Percentiles rank a stretch among this genome's conserved stretches.
Evolutionary conservation across 2,888 invertebrate species (phyloP).

Genomic region (Andrena chrysosceles): DNA sequence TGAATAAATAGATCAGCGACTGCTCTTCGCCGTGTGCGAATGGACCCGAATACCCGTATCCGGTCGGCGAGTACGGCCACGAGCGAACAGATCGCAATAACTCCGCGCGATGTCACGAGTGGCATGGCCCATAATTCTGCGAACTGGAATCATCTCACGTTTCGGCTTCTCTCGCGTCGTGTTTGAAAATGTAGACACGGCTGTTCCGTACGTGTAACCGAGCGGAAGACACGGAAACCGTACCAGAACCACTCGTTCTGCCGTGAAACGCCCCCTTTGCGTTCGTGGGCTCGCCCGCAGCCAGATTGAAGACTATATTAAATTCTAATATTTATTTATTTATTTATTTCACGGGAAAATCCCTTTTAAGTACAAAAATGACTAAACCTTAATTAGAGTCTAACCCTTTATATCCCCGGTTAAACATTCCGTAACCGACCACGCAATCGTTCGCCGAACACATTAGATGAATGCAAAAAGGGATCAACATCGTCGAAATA

Average conservation of each 20-base stretch:
- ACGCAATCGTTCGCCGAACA: too few species aligned
- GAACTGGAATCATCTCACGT: slow-evolving; percentile 56
- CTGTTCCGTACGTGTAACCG: slow-evolving; percentile 7
- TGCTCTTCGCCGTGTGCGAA: slow-evolving; percentile 44
- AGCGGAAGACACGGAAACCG: slow-evolving; percentile 19
- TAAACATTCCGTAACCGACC: too few species aligned
- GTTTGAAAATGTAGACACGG: slow-evolving; percentile 37
- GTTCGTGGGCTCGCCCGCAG: neutral
- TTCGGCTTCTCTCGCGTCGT: slow-evolving; percentile 40
- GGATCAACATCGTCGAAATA: too few species aligned
- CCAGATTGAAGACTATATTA: neutral
- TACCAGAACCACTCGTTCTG: neutral
- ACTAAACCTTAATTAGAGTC: too few species aligned
- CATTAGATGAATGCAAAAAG: too few species aligned
- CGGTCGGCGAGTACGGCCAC: slow-evolving; percentile 25
- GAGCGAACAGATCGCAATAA: slow-evolving; percentile 51
- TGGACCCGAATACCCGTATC: slow-evolving; percentile 44
- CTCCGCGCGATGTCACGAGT: slow-evolving; percentile 49
- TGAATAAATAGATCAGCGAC: slow-evolving; percentile 64
- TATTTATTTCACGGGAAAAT: too few species aligned
- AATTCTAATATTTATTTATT: neutral
- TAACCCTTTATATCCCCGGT: too few species aligned
- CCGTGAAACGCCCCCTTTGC: neutral
- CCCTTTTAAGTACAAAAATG: too few species aligned
- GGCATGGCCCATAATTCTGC: slow-evolving; percentile 50